Evolutionary conservation across 2,797 vertebrate species (phyloP), one percentile per base, ranked within the genome.

Genomic region (Brachyrhaphis roseni): DNA sequence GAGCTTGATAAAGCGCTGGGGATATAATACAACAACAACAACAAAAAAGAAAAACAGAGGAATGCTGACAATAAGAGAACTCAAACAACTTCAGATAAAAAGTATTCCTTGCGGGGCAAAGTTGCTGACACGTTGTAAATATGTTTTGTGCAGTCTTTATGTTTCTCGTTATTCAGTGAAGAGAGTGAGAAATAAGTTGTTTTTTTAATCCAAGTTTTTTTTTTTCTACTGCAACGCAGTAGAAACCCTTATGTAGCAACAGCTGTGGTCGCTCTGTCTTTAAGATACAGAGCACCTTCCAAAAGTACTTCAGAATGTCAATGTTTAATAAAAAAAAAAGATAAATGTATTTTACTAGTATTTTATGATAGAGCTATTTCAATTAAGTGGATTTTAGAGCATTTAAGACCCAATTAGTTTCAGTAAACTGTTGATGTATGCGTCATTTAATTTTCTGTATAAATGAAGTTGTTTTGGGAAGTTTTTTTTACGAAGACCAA

Each of bases 31-130:
- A 26, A 53, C 49, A 23, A 23, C 6, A 7, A 18, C 0, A 3
- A 51, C 20, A 26, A 59, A 12, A 59, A 28, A 15, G 87, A 87
- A 86, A 76, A 81, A 82, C 78, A 79, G 8, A 41, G 59, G 46
- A 91, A 78, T 79, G 91, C 91, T 94, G 88, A 94, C 89, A 72
- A 81, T 81, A 85, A 59, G 20, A 88, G 70, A 90, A 80, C 53
- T 83, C 76, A 81, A 80, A 87, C 10, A 1, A 78, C 75, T 84
- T 47, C 79, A 88, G 91, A 90, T 82, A 77, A 84, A 88, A 86
- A 68, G 43, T 86, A 88, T 90, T 93, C 90, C 91, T 90, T 62
- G 68, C 74, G 84, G 89, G 86, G 83, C 81, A 87, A 89, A 92
- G 81, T 82, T 91, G 91, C 92, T 93, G 91, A 92, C 90, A 83